Evolutionary conservation across 92 coral and sea anemone genomes (phyloP).

Genomic region (Epizoanthus stellaris): DNA sequence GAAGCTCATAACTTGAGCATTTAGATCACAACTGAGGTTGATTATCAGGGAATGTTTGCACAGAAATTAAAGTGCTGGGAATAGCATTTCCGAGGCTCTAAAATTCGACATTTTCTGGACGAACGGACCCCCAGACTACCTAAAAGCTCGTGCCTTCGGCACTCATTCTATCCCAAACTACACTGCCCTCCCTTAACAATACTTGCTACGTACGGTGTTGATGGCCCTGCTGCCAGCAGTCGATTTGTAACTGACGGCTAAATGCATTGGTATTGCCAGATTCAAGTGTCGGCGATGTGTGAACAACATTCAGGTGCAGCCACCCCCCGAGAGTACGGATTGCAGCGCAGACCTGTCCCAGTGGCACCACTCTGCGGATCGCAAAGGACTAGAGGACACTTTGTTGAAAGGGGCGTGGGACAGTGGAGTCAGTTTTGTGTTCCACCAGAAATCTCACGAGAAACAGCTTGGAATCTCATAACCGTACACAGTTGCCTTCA

Average conservation of each 20-base stretch:
- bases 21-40: too few relatives aligned
- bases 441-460: slow-evolving; percentile 94
- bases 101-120: too few relatives aligned
- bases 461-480: slow-evolving; percentile 81
- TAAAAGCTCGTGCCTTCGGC: too few relatives aligned
- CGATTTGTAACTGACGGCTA: background rate
- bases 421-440: slow-evolving; percentile 92
- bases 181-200: too few relatives aligned
- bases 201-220: too few relatives aligned
- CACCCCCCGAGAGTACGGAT: slow-evolving; percentile 80
- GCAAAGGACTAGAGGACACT: slow-evolving; percentile 85
- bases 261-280: slow-evolving; percentile 33
- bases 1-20: too few relatives aligned
- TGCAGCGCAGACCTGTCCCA: slow-evolving; percentile 88
- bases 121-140: too few relatives aligned
- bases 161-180: too few relatives aligned
- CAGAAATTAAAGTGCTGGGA: too few relatives aligned
- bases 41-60: too few relatives aligned
- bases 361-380: slow-evolving; percentile 94
- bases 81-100: too few relatives aligned
- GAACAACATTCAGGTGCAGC: slow-evolving; percentile 92
- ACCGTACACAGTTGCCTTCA: background rate
- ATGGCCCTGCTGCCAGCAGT: background rate
- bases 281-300: slow-evolving; percentile 95
- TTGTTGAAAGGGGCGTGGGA: slow-evolving; percentile 91